Evolutionary conservation across 2,797 vertebrate species (phyloP).

Genomic region (Alauda arvensis): DNA sequence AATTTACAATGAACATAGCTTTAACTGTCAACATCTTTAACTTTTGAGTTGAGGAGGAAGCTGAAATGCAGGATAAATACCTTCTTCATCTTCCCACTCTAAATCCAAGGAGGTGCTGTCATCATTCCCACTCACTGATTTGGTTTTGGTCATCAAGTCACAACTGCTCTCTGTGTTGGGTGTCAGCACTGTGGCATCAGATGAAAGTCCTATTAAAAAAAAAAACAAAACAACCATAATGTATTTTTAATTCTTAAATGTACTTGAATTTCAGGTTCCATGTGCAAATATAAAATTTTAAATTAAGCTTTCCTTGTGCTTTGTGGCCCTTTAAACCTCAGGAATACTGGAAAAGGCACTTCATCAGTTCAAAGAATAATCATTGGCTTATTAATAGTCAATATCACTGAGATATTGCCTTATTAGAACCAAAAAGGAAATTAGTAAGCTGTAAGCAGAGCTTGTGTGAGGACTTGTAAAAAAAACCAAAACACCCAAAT

Average conservation of each 20-base stretch:
- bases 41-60: not conserved
- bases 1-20: not conserved
- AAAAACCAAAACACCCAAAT: not conserved
- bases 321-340: not conserved
- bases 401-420: not conserved
- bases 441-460: not conserved
- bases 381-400: not conserved
- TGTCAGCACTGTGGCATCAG: slow-evolving; percentile 87
- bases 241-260: not conserved
- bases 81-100: slow-evolving; percentile 98
- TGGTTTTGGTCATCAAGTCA: slow-evolving; percentile 93
- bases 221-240: not conserved
- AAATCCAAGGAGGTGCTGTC: slow-evolving; percentile 94
- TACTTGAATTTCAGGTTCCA: not conserved
- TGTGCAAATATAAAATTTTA: not conserved
- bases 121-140: slow-evolving; percentile 88
- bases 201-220: slow-evolving; percentile 81
- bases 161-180: slow-evolving; percentile 95
- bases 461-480: not conserved
- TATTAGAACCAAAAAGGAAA: not conserved
- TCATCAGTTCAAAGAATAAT: not conserved
- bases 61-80: slow-evolving; percentile 58
- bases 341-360: not conserved
- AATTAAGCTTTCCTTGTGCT: not conserved
- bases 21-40: not conserved